phyloP scores from a whole-genome alignment of 2,113 vertebrate genomes.

The Boleophthalmus pectinirostris region DNA sequence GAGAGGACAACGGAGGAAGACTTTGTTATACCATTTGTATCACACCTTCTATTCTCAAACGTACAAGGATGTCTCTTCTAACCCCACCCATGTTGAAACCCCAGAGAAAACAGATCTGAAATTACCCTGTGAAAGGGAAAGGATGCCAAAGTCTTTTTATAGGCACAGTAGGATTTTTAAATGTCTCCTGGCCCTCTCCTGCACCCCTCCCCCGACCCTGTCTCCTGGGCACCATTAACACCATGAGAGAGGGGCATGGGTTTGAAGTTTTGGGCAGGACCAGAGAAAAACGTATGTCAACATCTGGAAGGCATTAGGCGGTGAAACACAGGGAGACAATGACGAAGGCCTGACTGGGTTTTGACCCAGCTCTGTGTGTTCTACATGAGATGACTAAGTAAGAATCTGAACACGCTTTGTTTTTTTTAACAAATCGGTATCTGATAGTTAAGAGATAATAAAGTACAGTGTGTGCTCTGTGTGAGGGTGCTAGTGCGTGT shows the following conservation, averaged over 20 bases:
- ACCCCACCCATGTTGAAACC: slow-evolving; percentile 59
- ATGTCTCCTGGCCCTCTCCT: slow-evolving; percentile 36
- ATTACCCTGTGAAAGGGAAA: slow-evolving; percentile 71
- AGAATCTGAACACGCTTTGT: slow-evolving; percentile 21
- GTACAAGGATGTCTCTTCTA: slow-evolving; percentile 46
- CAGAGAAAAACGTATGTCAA: slow-evolving; percentile 64
- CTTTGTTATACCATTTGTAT: slow-evolving; percentile 43
- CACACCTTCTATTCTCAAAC: slow-evolving; percentile 34
- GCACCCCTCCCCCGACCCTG: slow-evolving; percentile 19
- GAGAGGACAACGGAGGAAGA: slow-evolving; percentile 49
- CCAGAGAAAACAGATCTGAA: slow-evolving; percentile 44
- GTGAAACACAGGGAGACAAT: slow-evolving; percentile 52
- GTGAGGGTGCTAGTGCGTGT: slow-evolving; percentile 25
- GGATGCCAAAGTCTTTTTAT: slow-evolving; percentile 56
- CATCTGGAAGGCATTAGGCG: slow-evolving; percentile 80
- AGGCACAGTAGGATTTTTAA: slow-evolving; percentile 51
- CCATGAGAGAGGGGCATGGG: slow-evolving; percentile 59
- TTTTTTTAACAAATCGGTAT: slow-evolving; percentile 8
- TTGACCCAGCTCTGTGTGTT: slow-evolving; percentile 40
- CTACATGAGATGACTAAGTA: slow-evolving; percentile 39
- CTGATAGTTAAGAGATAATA: slow-evolving; percentile 28
- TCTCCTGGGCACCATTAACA: slow-evolving; percentile 74
- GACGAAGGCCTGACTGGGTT: slow-evolving; percentile 42
- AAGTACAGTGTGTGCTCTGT: slow-evolving; percentile 24
- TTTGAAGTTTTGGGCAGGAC: slow-evolving; percentile 62